Base-by-base conservation (phyloP, 2,888 invertebrate species). In the Lasioglossum leucozonium region DNA sequence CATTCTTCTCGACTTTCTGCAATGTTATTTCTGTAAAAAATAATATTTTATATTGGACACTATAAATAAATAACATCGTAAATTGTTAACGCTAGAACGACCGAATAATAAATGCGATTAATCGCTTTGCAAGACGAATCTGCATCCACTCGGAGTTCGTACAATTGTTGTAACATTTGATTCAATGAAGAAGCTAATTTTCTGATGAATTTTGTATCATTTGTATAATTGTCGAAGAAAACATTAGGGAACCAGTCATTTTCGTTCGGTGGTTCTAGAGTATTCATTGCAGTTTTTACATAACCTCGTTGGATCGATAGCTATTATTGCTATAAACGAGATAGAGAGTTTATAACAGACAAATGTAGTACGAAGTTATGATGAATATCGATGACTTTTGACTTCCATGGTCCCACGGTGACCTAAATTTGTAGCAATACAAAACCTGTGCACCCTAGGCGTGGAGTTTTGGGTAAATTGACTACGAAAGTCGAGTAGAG, bases 401-500 rank as follows among this genome's bases (percentile, higher is more conserved):
- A 22, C 30, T 16, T 62, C 8, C 16, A 10, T 16, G 30, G 6
- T 30, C 26, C 16, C 30, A 65, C 1, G 65, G 10, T 65, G 30
- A 34, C 34, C 34, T 65, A 65, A 34, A 37, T 65, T 65, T 37
- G 55, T 65, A 62, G 34, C 18, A 34, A 34, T 10, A 34, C 18
- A 6, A 47, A 62, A n/a, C 51, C 6, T 51, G 30, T 22, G 58
- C 34, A 18, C 37, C 16, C 18, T 16, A 58, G 18, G 30, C 22
- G 42, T 26, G 65, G 0, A 58, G 65, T 74, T 65, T 79, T 0
- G n/a, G 16, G 37, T 22, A 51, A 80, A 18, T 69, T 55, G 72
- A 69, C n/a, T 62, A 22, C 8, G 11, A 74, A 82, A 75, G 74
- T 72, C 44, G 22, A 55, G 26, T 22, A 34, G 2, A 34, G 62